Base-by-base conservation (phyloP, 2,888 invertebrate genomes). In the Druceiella hillmani region DNA sequence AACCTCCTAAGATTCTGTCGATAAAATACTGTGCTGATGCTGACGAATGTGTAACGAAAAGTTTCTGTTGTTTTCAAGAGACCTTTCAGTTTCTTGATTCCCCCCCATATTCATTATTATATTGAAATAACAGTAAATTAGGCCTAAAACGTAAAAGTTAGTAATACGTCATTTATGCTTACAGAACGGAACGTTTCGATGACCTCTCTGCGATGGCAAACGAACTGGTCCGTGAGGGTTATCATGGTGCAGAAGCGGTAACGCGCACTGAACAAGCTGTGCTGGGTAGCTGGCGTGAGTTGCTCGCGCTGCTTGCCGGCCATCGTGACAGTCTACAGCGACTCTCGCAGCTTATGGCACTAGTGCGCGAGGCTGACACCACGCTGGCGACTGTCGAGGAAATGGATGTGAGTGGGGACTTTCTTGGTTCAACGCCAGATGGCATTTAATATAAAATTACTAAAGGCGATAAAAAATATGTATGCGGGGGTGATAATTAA, bases 131-230 rank as follows among this genome's bases (percentile, higher is more conserved):
- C n/a, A n/a, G n/a, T n/a, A n/a, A n/a, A n/a, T n/a, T n/a, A n/a
- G n/a, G n/a, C n/a, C n/a, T n/a, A n/a, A n/a, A n/a, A n/a, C n/a
- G n/a, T n/a, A n/a, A n/a, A n/a, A n/a, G n/a, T n/a, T n/a, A n/a
- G n/a, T n/a, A n/a, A n/a, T n/a, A n/a, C n/a, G n/a, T n/a, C n/a
- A n/a, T 27, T 7, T 16, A 20, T 17, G 5, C 4, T 34, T 33
- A 1, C 49, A 75, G 86, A 38, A 90, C 92, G 55, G 95, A 97
- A 59, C 80, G 98, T 6, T 95, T 98, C 59, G 87, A 90, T 51
- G 91, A 94, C 62, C 74, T 99, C 29, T 88, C 88, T 0, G 85
- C 87, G 36, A 93, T 99, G 91, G 90, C 92, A 2, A 83, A 85
- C 33, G 95, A 98, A 57, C 72, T 99, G 36, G 87, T 89, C 15